phyloP scores from a whole-genome alignment of 2,113 vertebrate genomes.

The Serilophus lunatus region DNA sequence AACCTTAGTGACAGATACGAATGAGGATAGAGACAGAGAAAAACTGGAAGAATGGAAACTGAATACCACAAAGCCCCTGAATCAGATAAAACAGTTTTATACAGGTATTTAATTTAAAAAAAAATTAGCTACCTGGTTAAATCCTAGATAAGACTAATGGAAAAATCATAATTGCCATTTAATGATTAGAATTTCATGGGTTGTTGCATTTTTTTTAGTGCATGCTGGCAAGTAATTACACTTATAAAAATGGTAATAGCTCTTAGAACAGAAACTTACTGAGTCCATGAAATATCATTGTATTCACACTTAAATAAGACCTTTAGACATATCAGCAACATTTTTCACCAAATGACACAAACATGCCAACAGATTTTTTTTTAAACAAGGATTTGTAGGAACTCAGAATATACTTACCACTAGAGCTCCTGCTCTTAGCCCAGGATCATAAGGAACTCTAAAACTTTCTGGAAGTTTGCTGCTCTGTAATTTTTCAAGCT shows the following conservation, averaged over 20 bases:
- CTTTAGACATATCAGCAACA: neutral
- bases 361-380: neutral
- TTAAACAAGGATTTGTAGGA: slow-evolving; percentile 31
- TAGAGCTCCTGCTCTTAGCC: slow-evolving; percentile 88
- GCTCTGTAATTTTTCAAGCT: slow-evolving; percentile 88
- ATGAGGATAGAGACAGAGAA: neutral
- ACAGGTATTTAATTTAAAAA: neutral
- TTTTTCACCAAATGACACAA: neutral
- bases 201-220: neutral
- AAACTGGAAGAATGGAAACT: neutral
- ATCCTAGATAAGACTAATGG: neutral
- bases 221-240: neutral
- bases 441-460: slow-evolving; percentile 93
- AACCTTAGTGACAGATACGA: neutral
- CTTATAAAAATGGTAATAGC: neutral
- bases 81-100: neutral
- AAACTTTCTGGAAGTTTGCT: slow-evolving; percentile 88
- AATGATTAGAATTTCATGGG: neutral
- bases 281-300: neutral
- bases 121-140: neutral
- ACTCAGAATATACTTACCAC: slow-evolving; percentile 76
- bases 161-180: neutral
- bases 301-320: neutral
- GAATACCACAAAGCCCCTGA: neutral
- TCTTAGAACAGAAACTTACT: neutral